Evolutionary conservation across 2,888 invertebrate species (phyloP).

Genomic region (Imbricaverruca yamaguchii): DNA sequence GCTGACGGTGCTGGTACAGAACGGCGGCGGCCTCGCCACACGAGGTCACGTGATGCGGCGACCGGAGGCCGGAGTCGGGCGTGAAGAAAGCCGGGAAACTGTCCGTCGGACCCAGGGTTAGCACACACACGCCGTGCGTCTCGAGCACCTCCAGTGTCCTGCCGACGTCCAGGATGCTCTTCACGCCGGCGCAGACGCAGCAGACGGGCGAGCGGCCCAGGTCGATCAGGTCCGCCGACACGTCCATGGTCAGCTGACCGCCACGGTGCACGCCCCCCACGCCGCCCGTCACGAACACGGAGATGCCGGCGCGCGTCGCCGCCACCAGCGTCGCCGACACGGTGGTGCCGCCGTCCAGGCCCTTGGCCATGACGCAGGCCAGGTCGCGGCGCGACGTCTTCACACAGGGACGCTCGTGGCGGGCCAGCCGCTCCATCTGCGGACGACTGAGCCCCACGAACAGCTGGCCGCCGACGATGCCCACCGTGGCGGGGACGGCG

Average conservation of each 20-base stretch:
- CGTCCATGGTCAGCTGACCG: slow-evolving; percentile 76
- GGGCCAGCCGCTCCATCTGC: slow-evolving; percentile 59
- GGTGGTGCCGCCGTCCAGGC: slow-evolving; percentile 82
- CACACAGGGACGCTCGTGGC: slow-evolving; percentile 47
- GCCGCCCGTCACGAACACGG: slow-evolving; percentile 81
- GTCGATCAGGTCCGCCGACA: slow-evolving; percentile 91
- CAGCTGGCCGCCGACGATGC: slow-evolving; percentile 71
- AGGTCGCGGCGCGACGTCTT: slow-evolving; percentile 87
- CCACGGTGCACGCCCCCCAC: slow-evolving; percentile 91
- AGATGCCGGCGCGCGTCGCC: slow-evolving; percentile 71
- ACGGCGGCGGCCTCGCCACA: slow-evolving; percentile 64
- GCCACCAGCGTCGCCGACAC: slow-evolving; percentile 88
- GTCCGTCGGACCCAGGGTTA: slow-evolving; percentile 56
- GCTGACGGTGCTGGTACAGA: slow-evolving; percentile 49
- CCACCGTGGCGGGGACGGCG: slow-evolving; percentile 86
- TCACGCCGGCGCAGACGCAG: slow-evolving; percentile 92
- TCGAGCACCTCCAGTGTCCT: slow-evolving; percentile 86
- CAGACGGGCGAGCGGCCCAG: slow-evolving; percentile 76
- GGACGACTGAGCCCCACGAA: slow-evolving; percentile 63
- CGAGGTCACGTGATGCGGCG: slow-evolving; percentile 60
- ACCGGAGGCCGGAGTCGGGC: slow-evolving; percentile 58
- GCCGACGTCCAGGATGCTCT: slow-evolving; percentile 92
- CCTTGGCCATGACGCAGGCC: slow-evolving; percentile 60
- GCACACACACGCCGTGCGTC: slow-evolving; percentile 69
- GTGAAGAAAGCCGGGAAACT: slow-evolving; percentile 94